Evolutionary conservation across 2,888 invertebrate species (phyloP).

Genomic region (Drosophila pullipes): DNA sequence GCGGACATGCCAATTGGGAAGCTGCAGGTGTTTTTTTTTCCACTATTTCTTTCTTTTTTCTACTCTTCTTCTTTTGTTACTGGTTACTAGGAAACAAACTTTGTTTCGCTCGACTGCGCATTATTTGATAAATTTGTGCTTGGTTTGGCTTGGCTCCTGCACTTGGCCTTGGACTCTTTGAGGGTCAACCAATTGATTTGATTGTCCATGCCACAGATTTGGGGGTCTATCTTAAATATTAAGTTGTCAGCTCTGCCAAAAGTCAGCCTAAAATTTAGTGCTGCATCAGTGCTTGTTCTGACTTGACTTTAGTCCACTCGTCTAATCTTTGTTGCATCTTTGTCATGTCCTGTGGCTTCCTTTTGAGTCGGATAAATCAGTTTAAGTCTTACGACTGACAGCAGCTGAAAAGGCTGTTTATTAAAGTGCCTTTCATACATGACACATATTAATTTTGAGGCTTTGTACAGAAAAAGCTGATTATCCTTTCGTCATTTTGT

Average conservation of each 20-base stretch:
- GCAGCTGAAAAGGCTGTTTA: conserved; percentile 30
- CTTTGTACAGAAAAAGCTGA: background rate
- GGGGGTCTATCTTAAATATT: conserved; percentile 11
- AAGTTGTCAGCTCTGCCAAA: conserved; percentile 44
- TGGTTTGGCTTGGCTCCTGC: conserved; percentile 9
- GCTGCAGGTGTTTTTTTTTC: conserved; percentile 58
- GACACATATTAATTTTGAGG: background rate
- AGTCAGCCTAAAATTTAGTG: conserved; percentile 10
- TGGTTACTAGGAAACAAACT: too few relatives aligned
- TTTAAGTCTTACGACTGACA: conserved; percentile 51
- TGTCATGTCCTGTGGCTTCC: conserved; percentile 25
- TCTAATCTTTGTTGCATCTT: conserved; percentile 43
- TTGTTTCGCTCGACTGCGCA: conserved; percentile 28
- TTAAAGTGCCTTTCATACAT: conserved; percentile 18
- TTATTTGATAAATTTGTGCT: conserved; percentile 36
- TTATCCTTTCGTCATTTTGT: conserved; percentile 11
- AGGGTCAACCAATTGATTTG: conserved; percentile 41
- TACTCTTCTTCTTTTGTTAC: background rate
- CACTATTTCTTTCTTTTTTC: background rate
- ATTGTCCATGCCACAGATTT: conserved; percentile 39
- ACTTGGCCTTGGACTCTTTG: conserved; percentile 43
- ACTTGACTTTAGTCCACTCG: conserved; percentile 22
- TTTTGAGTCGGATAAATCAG: conserved; percentile 33
- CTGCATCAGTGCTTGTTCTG: conserved; percentile 37
- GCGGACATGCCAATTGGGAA: conserved; percentile 60